Percentiles rank a stretch among this genome's conserved stretches.
phyloP scores from a whole-genome alignment of 2,113 vertebrate genomes.

The Circaetus gallicus region DNA sequence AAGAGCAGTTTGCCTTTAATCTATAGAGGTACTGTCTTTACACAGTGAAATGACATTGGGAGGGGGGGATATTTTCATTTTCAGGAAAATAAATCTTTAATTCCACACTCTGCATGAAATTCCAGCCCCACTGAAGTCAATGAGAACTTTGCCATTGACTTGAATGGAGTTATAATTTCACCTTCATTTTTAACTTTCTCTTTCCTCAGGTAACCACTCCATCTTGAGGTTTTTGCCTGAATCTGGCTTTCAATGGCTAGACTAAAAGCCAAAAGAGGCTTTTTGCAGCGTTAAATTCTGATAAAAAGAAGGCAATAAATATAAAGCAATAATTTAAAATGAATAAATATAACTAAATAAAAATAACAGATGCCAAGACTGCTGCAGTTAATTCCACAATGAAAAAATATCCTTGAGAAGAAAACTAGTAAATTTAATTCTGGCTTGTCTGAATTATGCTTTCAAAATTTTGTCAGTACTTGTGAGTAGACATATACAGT shows the following conservation, averaged over 20 bases:
- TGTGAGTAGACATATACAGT: not conserved
- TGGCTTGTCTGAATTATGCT: not conserved
- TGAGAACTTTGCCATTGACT: not conserved
- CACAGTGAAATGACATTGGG: not conserved
- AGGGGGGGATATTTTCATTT: not conserved
- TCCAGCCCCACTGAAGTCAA: not conserved
- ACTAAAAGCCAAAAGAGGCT: not conserved
- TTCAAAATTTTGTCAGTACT: not conserved
- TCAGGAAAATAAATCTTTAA: not conserved
- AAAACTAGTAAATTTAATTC: not conserved
- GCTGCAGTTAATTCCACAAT: not conserved
- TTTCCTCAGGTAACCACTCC: not conserved
- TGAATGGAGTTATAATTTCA: not conserved
- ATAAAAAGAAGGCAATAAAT: not conserved
- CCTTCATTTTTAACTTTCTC: not conserved
- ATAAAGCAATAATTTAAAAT: not conserved
- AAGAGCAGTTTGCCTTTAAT: not conserved
- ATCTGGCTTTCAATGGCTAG: not conserved
- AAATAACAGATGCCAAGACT: not conserved
- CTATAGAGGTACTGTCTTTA: not conserved
- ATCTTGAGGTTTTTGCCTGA: not conserved
- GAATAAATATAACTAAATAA: not conserved
- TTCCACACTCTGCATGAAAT: not conserved
- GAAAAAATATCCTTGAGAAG: not conserved
- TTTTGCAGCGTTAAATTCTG: not conserved